Base-by-base conservation (phyloP, 1,140 invertebrate genomes). In the Anoplophora glabripennis region DNA sequence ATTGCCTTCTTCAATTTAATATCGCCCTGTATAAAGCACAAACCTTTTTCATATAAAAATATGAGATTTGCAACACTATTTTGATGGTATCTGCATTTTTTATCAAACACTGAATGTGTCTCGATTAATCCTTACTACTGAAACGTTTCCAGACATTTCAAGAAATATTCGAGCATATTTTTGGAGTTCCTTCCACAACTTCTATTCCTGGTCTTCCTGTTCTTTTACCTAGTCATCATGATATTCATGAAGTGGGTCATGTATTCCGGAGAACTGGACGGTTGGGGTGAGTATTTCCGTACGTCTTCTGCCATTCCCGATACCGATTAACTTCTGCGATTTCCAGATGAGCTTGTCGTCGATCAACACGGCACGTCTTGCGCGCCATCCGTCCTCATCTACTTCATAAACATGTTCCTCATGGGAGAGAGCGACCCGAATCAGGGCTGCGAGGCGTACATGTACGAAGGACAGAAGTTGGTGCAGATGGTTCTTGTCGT, bases 401-500 rank as follows among this genome's bases (percentile, higher is more conserved):
- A 87, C 33, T 93, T 95, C 75, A 96, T 96, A 74, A 93, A 95
- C 76, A 95, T 96, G 93, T 90, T 94, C 82, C 75, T 95, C 59
- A 84, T 89, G 69, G 86, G 85, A 54, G 74, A 75, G 12, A 78
- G 79, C 2, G 69, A 80, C 0, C 48, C 73, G 1, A 62, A 72
- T 7, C 68, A 68, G 0, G 79, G 36, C 40, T 90, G 89, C 75
- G 75, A 87, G 1, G 77, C 80, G 66, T 89, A 79, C 65, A 92
- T 93, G 88, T 93, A 87, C 70, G 76, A 81, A 0, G 75, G 79
- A 15, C 92, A 98, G 81, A 75, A 75, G 1, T 67, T 65, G 0
- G 44, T 98, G 15, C 92, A 98, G 75, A 78, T 78, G 17, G 75
- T 86, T 35, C 85, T 94, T 45, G 84, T 96, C 3, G 69, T 89